Conservation (phyloP, 2,797 vertebrate genomes). For the Takifugu rubripes region DNA sequence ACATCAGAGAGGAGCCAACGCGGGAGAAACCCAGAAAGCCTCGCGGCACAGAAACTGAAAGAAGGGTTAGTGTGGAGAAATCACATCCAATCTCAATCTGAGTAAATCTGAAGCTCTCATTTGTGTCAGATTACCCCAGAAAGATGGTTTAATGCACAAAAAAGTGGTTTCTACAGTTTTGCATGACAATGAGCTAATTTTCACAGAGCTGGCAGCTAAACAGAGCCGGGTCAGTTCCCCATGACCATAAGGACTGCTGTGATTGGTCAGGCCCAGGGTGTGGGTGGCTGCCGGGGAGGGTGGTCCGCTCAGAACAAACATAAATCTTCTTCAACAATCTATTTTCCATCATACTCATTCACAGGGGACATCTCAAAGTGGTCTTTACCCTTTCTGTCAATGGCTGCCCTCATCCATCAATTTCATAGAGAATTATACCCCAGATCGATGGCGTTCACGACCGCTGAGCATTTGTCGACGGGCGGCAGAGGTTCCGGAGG, state of each 20-base stretch:
- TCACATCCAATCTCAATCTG: slow-evolving; percentile 14
- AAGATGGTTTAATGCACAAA: background rate
- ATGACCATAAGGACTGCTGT: slow-evolving; percentile 65
- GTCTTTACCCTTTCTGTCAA: slow-evolving; percentile 90
- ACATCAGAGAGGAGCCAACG: slow-evolving; percentile 58
- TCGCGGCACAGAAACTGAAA: too few species aligned
- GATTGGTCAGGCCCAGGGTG: slow-evolving; percentile 54
- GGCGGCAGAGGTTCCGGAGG: slow-evolving; percentile 36
- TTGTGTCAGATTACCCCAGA: background rate
- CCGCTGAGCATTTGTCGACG: slow-evolving; percentile 78
- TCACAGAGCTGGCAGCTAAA: slow-evolving; percentile 50
- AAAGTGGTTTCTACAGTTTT: slow-evolving; percentile 8
- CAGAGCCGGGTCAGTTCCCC: slow-evolving; percentile 55
- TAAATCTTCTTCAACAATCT: slow-evolving; percentile 86
- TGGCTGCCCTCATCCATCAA: slow-evolving; percentile 88
- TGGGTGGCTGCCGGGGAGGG: slow-evolving; percentile 20
- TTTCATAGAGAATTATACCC: slow-evolving; percentile 93
- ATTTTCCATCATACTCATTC: slow-evolving; percentile 83
- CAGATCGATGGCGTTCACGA: slow-evolving; percentile 89
- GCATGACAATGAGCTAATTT: slow-evolving; percentile 37
- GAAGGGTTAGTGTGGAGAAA: background rate
- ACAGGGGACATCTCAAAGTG: slow-evolving; percentile 83
- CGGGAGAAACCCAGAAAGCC: slow-evolving; percentile 44
- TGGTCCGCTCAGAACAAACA: slow-evolving; percentile 72
- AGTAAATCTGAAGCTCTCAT: background rate